These are phyloP conservation scores for Acheta domesticus DNA, from an alignment of 2,888 invertebrate genomes.

Conservation along the genomic window DNA sequence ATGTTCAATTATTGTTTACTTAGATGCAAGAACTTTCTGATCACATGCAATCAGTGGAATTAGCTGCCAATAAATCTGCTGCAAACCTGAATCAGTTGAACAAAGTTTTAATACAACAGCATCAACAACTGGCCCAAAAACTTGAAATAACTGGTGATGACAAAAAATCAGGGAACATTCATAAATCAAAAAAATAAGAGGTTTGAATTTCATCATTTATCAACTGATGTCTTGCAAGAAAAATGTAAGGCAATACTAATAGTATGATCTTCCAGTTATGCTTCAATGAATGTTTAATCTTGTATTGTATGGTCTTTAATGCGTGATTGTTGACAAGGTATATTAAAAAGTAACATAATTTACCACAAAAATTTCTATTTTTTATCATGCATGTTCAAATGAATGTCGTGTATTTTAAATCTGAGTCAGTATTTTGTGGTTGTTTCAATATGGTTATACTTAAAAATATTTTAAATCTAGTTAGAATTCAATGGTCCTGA, in stretches of 20 bases:
- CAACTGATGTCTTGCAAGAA: too few relatives aligned
- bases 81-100: slow-evolving; percentile 45
- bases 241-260: background rate
- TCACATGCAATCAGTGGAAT: slow-evolving; percentile 47
- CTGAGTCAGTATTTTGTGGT: too few relatives aligned
- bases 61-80: slow-evolving; percentile 46
- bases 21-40: slow-evolving; percentile 50
- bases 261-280: background rate
- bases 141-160: background rate
- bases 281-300: background rate
- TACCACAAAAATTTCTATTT: too few relatives aligned
- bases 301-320: background rate
- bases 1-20: background rate
- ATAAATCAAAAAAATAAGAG: background rate
- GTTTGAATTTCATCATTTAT: too few relatives aligned
- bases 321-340: too few relatives aligned
- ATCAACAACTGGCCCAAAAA: background rate
- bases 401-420: too few relatives aligned
- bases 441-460: too few relatives aligned
- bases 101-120: slow-evolving; percentile 44
- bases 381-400: too few relatives aligned
- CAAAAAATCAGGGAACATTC: background rate
- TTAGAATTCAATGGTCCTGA: too few relatives aligned
- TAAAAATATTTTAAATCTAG: too few relatives aligned
- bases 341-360: too few relatives aligned